Evolutionary conservation across 2,797 vertebrate genomes (phyloP).

Genomic region (Euphonia xanthogaster): DNA sequence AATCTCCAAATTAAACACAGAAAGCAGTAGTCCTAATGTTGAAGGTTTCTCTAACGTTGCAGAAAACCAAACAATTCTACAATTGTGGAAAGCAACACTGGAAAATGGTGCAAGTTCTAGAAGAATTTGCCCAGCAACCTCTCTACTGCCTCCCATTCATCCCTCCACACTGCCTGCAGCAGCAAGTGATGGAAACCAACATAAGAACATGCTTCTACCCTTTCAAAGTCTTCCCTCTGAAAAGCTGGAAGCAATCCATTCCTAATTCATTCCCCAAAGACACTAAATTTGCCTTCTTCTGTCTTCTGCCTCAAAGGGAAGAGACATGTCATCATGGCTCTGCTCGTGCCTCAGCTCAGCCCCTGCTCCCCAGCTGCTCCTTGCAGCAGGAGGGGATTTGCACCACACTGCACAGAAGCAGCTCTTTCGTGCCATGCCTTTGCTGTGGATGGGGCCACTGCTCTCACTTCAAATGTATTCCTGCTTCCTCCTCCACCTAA

Average conservation of each 20-base stretch:
- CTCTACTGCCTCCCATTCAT: neutral
- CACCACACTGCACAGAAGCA: neutral
- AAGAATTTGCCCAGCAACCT: neutral
- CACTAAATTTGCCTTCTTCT: neutral
- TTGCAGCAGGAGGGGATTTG: neutral
- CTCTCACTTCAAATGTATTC: neutral
- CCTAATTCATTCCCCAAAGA: neutral
- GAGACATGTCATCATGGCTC: neutral
- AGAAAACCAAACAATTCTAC: neutral
- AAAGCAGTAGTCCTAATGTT: neutral
- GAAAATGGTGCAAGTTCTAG: neutral
- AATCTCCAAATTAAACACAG: neutral
- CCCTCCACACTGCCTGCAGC: neutral
- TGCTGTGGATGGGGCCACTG: neutral
- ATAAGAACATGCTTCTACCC: neutral
- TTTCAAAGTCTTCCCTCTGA: neutral
- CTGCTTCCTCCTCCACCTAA: neutral
- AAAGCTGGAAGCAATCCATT: neutral
- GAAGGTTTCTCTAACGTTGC: accelerated
- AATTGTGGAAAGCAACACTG: neutral
- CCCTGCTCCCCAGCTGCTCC: neutral
- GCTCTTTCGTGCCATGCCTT: accelerated
- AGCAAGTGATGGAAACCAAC: accelerated
- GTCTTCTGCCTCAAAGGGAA: neutral
- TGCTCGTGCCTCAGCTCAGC: neutral